These are phyloP conservation scores for Crotalus horridus DNA, from an alignment of 2,113 vertebrate genomes.

Conservation along the genomic window DNA sequence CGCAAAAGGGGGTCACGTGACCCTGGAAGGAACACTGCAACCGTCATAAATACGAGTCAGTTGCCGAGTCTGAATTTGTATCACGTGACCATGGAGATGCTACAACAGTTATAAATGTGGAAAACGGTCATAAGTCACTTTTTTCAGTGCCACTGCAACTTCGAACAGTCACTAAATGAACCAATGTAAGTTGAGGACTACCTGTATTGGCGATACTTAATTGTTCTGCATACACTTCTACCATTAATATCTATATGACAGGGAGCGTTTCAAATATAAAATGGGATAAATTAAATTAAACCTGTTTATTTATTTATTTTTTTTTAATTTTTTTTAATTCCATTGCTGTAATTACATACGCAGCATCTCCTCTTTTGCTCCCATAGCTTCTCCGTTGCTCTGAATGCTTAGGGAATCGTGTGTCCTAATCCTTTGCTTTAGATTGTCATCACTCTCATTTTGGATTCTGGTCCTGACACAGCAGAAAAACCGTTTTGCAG, in stretches of 20 bases:
- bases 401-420: not conserved
- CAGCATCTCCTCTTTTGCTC: not conserved
- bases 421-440: constrained; percentile 4
- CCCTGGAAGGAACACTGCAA: no score
- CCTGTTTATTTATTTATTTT: not conserved
- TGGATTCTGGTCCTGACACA: constrained; percentile 17
- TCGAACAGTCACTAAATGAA: no score
- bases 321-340: not conserved
- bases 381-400: not conserved
- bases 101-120: no score
- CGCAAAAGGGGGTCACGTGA: no score
- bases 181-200: no score
- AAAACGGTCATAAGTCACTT: no score
- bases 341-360: not conserved
- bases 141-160: no score
- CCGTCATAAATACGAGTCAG: no score
- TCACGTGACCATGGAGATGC: no score
- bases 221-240: not conserved
- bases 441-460: constrained; percentile 13
- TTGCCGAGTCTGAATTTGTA: no score
- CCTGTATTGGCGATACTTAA: not conserved
- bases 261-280: not conserved
- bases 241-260: not conserved
- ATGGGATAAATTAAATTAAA: not conserved
- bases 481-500: constrained; percentile 7